Conservation (phyloP, 2,888 invertebrate species). For the Halictus ligatus region DNA sequence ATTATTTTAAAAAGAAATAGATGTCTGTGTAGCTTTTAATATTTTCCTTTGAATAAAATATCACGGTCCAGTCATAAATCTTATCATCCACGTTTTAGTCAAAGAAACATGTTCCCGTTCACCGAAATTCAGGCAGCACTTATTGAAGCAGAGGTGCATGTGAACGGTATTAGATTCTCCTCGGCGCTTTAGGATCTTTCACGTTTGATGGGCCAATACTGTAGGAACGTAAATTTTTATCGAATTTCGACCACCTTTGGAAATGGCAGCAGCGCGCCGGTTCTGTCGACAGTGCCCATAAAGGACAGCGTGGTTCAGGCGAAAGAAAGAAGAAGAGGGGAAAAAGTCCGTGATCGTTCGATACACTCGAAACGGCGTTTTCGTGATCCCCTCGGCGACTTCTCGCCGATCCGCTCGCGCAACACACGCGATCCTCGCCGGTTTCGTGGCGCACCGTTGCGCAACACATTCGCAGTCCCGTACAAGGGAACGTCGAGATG, state of each 20-base stretch:
- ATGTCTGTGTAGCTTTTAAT: too few species aligned
- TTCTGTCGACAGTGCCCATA: conserved; percentile 31
- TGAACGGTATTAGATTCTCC: not conserved
- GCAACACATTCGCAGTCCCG: conserved; percentile 46
- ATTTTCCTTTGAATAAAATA: too few species aligned
- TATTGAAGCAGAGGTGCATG: too few species aligned
- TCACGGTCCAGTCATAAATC: too few species aligned
- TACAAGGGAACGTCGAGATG: conserved; percentile 51
- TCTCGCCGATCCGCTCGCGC: conserved; percentile 44
- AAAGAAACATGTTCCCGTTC: not conserved
- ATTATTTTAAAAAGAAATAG: too few species aligned
- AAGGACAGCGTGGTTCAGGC: conserved; percentile 18
- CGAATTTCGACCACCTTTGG: not conserved
- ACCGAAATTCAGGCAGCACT: not conserved
- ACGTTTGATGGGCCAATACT: not conserved
- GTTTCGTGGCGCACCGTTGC: conserved; percentile 47
- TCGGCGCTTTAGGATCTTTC: not conserved
- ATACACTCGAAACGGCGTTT: conserved; percentile 53
- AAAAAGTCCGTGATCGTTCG: conserved; percentile 52
- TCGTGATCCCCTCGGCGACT: conserved; percentile 36
- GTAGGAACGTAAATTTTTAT: not conserved
- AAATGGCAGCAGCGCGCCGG: not conserved
- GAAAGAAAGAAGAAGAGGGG: not conserved
- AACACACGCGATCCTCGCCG: conserved; percentile 39
- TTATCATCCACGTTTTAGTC: too few species aligned